A percentile compares a stretch with the other conserved stretches of the same genome.
Conservation (phyloP, 2,113 vertebrate species). For the Fukomys damarensis region DNA sequence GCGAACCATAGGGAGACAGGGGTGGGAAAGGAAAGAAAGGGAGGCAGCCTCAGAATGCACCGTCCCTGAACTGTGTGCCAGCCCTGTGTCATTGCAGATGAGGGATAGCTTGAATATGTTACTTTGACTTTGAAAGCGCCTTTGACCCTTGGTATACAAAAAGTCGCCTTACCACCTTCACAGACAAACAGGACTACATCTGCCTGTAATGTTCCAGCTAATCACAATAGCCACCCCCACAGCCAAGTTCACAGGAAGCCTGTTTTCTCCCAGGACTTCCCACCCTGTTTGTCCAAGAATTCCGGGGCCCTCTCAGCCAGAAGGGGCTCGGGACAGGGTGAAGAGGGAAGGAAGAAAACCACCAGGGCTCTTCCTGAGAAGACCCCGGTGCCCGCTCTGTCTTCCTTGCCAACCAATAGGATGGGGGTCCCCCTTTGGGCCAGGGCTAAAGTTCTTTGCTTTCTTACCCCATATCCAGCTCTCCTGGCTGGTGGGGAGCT, state of each 20-base stretch:
- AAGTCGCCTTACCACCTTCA: constrained; percentile 14
- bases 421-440: background rate
- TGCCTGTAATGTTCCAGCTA: constrained; percentile 45
- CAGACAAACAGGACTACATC: constrained; percentile 52
- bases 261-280: background rate
- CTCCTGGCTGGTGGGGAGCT: background rate
- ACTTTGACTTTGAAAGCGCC: constrained; percentile 61
- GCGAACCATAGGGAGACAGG: accelerated
- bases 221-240: background rate
- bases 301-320: background rate
- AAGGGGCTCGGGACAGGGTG: background rate
- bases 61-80: background rate
- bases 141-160: constrained; percentile 19
- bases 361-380: background rate
- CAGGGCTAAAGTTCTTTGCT: background rate
- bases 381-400: background rate
- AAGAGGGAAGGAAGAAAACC: background rate
- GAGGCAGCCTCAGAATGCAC: background rate
- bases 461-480: background rate
- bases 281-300: background rate
- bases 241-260: constrained; percentile 26
- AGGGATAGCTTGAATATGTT: background rate
- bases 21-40: background rate
- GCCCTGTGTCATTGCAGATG: background rate
- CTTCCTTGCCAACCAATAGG: background rate